Evolutionary conservation across 2,113 vertebrate genomes (phyloP).

Genomic region (Carassius gibelio): DNA sequence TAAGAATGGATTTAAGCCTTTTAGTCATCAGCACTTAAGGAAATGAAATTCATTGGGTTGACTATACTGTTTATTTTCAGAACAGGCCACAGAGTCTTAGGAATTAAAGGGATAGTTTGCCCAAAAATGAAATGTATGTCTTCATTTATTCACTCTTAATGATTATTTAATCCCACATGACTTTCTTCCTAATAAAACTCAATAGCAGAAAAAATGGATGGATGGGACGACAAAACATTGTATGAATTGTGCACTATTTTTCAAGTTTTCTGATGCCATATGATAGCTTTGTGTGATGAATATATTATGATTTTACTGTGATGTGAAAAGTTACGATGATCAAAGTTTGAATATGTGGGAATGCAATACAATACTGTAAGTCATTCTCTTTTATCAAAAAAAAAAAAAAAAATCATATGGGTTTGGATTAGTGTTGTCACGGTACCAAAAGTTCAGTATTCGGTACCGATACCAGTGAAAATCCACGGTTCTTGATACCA

Average conservation of each 20-base stretch:
- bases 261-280: background rate
- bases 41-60: background rate
- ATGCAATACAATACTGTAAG: background rate
- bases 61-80: background rate
- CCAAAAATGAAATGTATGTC: background rate
- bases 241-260: background rate
- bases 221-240: background rate
- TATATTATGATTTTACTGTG: background rate
- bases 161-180: background rate
- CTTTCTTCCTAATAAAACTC: background rate
- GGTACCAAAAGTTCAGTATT: no score
- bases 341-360: background rate
- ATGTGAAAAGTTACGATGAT: background rate
- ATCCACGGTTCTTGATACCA: no score
- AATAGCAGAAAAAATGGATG: background rate
- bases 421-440: background rate
- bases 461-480: no score
- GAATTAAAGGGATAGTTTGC: background rate
- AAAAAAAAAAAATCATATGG: background rate
- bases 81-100: background rate
- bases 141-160: background rate
- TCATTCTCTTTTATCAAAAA: background rate
- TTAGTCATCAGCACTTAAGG: slow-evolving; percentile 49
- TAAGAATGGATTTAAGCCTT: slow-evolving; percentile 49
- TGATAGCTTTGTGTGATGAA: background rate